Evolutionary conservation across 2,113 vertebrate genomes (phyloP), one percentile per base, ranked within the genome.

Genomic region (Chrysemys picta): DNA sequence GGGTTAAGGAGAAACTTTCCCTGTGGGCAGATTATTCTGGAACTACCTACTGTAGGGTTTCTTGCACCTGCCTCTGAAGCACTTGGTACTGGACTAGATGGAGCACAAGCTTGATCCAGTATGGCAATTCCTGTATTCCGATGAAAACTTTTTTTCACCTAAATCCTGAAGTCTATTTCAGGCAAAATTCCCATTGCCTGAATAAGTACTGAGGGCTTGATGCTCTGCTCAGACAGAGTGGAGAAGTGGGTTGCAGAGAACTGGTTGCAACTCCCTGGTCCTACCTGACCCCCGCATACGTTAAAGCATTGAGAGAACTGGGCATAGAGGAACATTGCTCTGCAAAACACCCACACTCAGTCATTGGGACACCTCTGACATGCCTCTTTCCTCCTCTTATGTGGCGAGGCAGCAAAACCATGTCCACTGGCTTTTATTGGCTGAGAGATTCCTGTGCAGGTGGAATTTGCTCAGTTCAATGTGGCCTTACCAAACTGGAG

Each of bases 251-350:
- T 75, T 92, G 12, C 0, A 0, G 82, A 82, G 53, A 16, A 80
- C 35, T 88, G 10, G 56, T 24, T 75, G 91, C 92, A 79, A 22
- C 90, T 91, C 62, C 84, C 90, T 92, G 89, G 6, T 80, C 29
- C 8, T 1, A 80, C 24, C n/a, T 85, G 54, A 42, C 81, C 65
- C 81, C 75, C 25, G 57, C 42, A 38, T 80, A 84, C 84, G 35
- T 38, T 89, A 13, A 80, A 94, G 79, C 42, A 0, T 1, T 82
- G 35, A 54, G 83, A 88, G 81, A 88, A 11, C 38, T 49, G 24
- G 42, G 27, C 82, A 31, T 12, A 17, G 82, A 82, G 22, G 38
- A 80, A 89, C 52, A 85, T 42, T 91, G 27, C 62, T 91, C 88
- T 89, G 53, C 72, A 52, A 76, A n/a, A 17, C 17, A 52, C 31